Base-by-base conservation (phyloP, 2,888 invertebrate species). In the Dromius quadrimaculatus region DNA sequence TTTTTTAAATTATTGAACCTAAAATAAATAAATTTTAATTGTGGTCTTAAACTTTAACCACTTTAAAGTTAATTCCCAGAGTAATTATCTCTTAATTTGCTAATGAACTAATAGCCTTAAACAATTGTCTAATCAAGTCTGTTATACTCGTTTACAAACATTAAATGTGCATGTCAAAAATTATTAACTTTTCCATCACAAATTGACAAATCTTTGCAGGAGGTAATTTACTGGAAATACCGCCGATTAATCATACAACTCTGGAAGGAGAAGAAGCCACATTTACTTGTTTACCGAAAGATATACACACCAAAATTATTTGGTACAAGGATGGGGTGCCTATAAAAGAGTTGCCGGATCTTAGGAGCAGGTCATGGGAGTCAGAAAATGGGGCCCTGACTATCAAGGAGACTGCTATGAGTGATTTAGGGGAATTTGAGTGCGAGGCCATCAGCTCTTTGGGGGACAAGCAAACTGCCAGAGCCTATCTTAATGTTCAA, bases 401-500 rank as follows among this genome's bases (percentile, higher is more conserved):
- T 74, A 90, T 97, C 76, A 88, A 88, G 71, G 88, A 89, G 41
- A 91, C 94, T 13, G 87, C 88, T 76, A 92, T 93, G 85, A 87
- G 90, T 71, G 97, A 97, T 83, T 87, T 90, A 75, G 97, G 96
- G 71, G 90, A 92, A 83, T 97, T 93, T 84, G 89, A 90, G 78
- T 97, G 97, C 82, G 90, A 91, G 78, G 94, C 95, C 73, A 88
- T 87, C 66, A 92, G 91, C 77, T 85, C 86, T 61, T 88, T 89
- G 73, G 92, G 91, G 9, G 90, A 90, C 76, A 85, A 87, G 72
- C 95, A 95, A 83, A 89, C 89, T 72, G 94, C 95, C 61, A 87
- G 88, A 74, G 96, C 95, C 71, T 94, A 89, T 83, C 89, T 97
- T 75, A 94, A 96, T 81, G 94, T 97, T 73, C 94, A 95, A 84